Conservation (phyloP, 2,888 invertebrate species). For the Patella pellucida region DNA sequence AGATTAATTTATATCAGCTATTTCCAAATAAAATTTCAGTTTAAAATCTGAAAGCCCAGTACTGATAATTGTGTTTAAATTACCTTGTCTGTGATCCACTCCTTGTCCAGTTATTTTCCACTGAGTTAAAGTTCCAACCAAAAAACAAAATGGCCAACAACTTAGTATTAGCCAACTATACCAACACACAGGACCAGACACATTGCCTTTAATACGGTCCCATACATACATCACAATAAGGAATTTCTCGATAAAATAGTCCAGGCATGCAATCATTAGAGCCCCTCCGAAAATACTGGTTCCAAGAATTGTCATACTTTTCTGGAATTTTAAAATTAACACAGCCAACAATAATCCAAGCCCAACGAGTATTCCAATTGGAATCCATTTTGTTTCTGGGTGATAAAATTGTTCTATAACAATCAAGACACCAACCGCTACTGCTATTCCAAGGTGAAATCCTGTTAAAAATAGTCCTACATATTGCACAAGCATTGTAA, state of each 20-base stretch:
- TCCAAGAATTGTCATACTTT: constrained; percentile 81
- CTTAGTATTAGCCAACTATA: constrained; percentile 82
- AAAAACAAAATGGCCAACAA: constrained; percentile 81
- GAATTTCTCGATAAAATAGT: constrained; percentile 83
- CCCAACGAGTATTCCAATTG: constrained; percentile 79
- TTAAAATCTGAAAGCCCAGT: background rate
- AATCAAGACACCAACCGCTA: constrained; percentile 65
- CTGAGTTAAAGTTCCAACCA: constrained; percentile 80
- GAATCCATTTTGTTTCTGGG: constrained; percentile 79
- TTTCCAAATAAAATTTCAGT: background rate
- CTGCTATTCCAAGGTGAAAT: constrained; percentile 80
- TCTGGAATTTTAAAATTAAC: constrained; percentile 82
- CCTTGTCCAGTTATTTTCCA: constrained; percentile 80
- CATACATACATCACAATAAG: constrained; percentile 80
- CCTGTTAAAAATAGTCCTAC: constrained; percentile 87
- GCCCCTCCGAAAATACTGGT: constrained; percentile 85
- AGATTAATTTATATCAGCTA: background rate
- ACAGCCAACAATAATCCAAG: constrained; percentile 81
- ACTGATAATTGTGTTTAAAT: constrained; percentile 32
- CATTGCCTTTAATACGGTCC: constrained; percentile 76
- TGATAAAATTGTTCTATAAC: constrained; percentile 75
- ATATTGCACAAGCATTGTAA: constrained; percentile 86
- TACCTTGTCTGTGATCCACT: constrained; percentile 71
- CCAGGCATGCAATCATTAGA: constrained; percentile 79
- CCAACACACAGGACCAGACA: constrained; percentile 76